Evolutionary conservation across 2,113 vertebrate species (phyloP).

Genomic region (Rhodinocichla rosea): DNA sequence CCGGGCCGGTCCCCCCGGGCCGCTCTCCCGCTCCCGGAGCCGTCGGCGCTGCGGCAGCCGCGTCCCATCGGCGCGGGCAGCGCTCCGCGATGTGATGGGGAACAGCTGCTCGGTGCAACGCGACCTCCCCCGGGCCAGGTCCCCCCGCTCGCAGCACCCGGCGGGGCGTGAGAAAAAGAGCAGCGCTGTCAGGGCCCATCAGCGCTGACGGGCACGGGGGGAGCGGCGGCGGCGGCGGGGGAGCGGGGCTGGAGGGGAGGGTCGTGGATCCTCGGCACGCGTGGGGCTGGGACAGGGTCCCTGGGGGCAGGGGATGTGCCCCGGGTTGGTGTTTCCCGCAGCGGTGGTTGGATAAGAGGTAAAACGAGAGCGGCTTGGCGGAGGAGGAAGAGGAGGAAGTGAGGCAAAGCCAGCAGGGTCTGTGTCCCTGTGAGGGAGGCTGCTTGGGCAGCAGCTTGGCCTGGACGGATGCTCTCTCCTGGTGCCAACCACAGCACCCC

Average conservation of each 20-base stretch:
- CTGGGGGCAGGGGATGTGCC: rapidly evolving
- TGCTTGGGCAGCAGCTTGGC: background rate
- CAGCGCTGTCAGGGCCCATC: constrained; percentile 80
- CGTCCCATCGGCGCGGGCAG: background rate
- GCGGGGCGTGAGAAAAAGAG: constrained; percentile 76
- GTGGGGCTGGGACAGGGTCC: background rate
- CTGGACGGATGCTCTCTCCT: background rate
- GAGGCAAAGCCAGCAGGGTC: background rate
- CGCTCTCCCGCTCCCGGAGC: background rate
- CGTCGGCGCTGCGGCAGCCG: background rate
- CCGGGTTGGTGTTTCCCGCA: rapidly evolving
- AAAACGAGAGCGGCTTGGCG: background rate
- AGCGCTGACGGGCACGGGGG: constrained; percentile 29
- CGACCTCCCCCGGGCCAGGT: background rate
- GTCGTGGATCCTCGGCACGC: rapidly evolving
- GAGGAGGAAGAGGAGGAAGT: background rate
- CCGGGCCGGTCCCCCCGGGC: rapidly evolving
- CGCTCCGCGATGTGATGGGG: background rate
- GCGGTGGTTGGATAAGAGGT: rapidly evolving
- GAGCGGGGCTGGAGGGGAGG: rapidly evolving
- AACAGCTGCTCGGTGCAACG: constrained; percentile 36
- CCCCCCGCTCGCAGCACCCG: background rate
- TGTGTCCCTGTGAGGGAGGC: rapidly evolving
- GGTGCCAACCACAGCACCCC: rapidly evolving
- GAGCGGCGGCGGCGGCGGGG: rapidly evolving